A percentile compares a stretch with the other conserved stretches of the same genome.
These are phyloP conservation scores for Microchrysa polita DNA, from an alignment of 2,888 invertebrate species.

Conservation along the genomic window DNA sequence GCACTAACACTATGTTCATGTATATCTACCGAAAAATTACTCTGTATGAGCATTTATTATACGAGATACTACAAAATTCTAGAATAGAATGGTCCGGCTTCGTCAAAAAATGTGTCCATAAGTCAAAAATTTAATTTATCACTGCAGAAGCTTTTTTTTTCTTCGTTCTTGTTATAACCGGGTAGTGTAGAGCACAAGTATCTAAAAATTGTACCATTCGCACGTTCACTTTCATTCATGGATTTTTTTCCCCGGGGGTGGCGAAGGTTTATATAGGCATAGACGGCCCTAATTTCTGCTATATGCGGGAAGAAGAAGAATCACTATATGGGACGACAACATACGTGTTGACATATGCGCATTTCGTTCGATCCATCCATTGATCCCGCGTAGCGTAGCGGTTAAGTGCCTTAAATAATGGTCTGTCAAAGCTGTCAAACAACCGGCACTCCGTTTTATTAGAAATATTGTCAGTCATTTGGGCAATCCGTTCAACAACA, in stretches of 20 bases:
- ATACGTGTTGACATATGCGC: conserved; percentile 28
- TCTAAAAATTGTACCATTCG: conserved; percentile 18
- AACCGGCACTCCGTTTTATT: conserved; percentile 59
- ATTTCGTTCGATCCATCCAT: conserved; percentile 30
- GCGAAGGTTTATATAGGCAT: not conserved
- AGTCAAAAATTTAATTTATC: conserved; percentile 44
- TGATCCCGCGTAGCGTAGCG: conserved; percentile 43
- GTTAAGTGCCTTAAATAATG: conserved; percentile 62
- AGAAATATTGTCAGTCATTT: conserved; percentile 40
- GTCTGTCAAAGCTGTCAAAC: conserved; percentile 66
- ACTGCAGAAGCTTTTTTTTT: conserved; percentile 33
- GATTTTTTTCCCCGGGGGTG: not conserved
- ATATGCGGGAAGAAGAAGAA: not conserved
- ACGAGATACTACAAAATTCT: not conserved
- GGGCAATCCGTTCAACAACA: conserved; percentile 22
- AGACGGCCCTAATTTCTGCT: conserved; percentile 14
- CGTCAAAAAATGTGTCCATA: conserved; percentile 38
- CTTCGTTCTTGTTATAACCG: not conserved
- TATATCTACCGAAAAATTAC: conserved; percentile 2
- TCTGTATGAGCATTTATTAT: too few relatives aligned
- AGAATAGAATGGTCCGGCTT: not conserved
- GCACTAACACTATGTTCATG: too few relatives aligned
- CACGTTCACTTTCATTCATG: conserved; percentile 37
- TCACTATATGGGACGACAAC: not conserved
- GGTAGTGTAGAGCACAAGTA: too few relatives aligned